A percentile compares a stretch with the other conserved stretches of the same genome.
Evolutionary conservation across 2,113 vertebrate genomes (phyloP).

Genomic region (Coturnix japonica): DNA sequence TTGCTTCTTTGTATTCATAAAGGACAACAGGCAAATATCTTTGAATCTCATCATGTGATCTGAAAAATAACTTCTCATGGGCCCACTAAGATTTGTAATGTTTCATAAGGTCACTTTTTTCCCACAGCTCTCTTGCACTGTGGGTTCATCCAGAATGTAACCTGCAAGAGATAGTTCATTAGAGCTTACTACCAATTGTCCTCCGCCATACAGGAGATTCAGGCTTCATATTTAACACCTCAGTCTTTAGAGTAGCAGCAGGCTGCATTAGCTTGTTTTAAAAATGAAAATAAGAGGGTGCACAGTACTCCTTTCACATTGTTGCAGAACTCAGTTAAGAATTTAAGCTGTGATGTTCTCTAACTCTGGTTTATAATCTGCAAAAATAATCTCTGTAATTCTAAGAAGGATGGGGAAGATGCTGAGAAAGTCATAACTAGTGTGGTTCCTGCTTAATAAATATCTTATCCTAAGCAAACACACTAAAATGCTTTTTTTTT

Average conservation of each 20-base stretch:
- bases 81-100: neutral
- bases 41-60: neutral
- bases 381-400: neutral
- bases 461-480: neutral
- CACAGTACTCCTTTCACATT: neutral
- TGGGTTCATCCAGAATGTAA: neutral
- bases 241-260: neutral
- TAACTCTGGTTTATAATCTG: neutral
- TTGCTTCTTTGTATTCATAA: neutral
- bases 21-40: neutral
- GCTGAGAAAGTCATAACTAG: neutral
- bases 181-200: neutral
- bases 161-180: neutral
- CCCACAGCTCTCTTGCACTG: neutral
- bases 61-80: neutral
- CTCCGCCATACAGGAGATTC: neutral
- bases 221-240: neutral
- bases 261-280: rapidly evolving
- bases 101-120: neutral
- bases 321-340: neutral
- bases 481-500: neutral
- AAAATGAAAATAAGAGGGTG: neutral
- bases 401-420: neutral
- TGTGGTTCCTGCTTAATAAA: neutral
- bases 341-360: neutral